Evolutionary conservation across 2,113 vertebrate species (phyloP).

Genomic region (Ibidorhyncha struthersii): DNA sequence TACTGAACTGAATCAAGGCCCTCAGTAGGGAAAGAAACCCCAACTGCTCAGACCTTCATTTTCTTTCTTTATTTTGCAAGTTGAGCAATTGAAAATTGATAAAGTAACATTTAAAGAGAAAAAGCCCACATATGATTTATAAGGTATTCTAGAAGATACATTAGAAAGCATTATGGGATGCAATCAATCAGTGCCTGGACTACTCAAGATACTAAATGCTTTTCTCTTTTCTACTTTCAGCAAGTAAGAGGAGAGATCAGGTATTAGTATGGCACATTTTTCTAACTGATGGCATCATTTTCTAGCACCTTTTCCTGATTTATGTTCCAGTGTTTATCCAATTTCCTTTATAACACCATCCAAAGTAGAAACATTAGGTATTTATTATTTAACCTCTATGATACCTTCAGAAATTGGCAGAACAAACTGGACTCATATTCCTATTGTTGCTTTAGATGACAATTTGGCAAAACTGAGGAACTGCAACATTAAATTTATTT

Average conservation of each 20-base stretch:
- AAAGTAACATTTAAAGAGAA: slow-evolving; percentile 26
- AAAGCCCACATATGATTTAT: background rate
- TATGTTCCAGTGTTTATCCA: slow-evolving; percentile 49
- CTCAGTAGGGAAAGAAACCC: background rate
- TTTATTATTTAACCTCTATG: slow-evolving; percentile 49
- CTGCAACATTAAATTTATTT: slow-evolving; percentile 1
- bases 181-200: slow-evolving; percentile 5
- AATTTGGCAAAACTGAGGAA: slow-evolving; percentile 19
- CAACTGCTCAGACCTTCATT: background rate
- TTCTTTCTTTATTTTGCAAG: slow-evolving; percentile 4
- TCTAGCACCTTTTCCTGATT: slow-evolving; percentile 39
- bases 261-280: slow-evolving; percentile 20
- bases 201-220: background rate
- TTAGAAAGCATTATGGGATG: slow-evolving; percentile 21
- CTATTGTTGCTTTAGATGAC: background rate
- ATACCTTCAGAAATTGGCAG: slow-evolving; percentile 56
- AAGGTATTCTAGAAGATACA: slow-evolving; percentile 24
- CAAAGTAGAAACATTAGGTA: slow-evolving; percentile 25
- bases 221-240: slow-evolving; percentile 29
- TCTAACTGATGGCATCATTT: slow-evolving; percentile 52
- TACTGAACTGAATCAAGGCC: background rate
- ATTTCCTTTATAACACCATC: slow-evolving; percentile 36
- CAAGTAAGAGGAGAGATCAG: background rate
- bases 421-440: slow-evolving; percentile 22
- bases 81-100: background rate